Base-by-base conservation (phyloP, 1,140 invertebrate species). In the Drosophila ananassae region DNA sequence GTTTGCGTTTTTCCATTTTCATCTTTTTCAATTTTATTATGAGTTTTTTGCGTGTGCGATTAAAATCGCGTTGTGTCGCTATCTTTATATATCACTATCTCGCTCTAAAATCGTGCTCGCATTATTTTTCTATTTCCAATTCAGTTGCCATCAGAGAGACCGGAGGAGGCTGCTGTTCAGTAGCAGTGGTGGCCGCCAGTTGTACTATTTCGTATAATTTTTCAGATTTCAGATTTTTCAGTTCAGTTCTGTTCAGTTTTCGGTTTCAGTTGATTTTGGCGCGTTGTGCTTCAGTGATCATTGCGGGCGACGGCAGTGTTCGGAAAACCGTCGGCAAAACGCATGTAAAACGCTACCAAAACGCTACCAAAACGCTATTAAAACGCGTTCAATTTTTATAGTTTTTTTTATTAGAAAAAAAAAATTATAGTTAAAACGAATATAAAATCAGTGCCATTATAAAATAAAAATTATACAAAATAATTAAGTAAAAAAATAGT, bases 41-140 rank as follows among this genome's bases (percentile, higher is more conserved):
- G 77, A 71, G 62, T 79, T 62, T 75, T 79, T 83, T 79, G 79
- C 76, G 79, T 79, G 64, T 60, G 66, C 77, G 79, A 82, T 82
- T 82, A 79, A 82, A 82, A 78, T 66, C 46, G 59, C 22, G 39
- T 64, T 41, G 13, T 30, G 28, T 34, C 44, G 60, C 32, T 57
- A 25, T 48, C 32, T 54, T n/a, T 56, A 61, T 47, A 44, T 6
- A 10, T 10, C 2, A 2, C 52, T 30, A 9, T 39, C 48, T 53
- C 69, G 59, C 61, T 41, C 54, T 25, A 66, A 34, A 47, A 25
- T 10, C 50, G 47, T 66, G 59, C 54, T 56, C 53, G 48, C 73
- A 78, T 75, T 73, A 57, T 83, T 82, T 17, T 82, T 82, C 79
- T 83, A 83, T 82, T 82, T 82, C 64, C 75, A 82, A 82, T 67